phyloP scores from a whole-genome alignment of 2,113 vertebrate genomes.

The Hippocampus mohnikei region DNA sequence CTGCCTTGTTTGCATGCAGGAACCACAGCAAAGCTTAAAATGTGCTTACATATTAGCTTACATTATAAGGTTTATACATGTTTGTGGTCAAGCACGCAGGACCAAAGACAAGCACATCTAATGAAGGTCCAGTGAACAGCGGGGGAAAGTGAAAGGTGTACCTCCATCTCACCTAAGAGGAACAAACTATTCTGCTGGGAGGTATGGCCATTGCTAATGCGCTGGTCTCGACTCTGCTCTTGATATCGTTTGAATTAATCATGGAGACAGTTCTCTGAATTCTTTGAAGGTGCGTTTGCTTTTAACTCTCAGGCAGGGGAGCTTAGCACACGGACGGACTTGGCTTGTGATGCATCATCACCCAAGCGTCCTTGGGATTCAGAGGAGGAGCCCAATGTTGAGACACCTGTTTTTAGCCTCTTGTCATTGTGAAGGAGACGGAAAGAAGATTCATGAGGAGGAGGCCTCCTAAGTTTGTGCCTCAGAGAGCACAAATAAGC shows the following conservation, averaged over 20 bases:
- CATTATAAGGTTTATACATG: not conserved
- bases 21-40: conserved; percentile 26
- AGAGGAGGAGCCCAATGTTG: conserved; percentile 54
- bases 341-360: conserved; percentile 42
- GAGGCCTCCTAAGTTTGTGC: conserved; percentile 38
- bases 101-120: not conserved
- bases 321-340: conserved; percentile 15
- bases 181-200: conserved; percentile 11
- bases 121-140: conserved; percentile 30
- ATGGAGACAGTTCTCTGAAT: conserved; percentile 37
- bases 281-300: conserved; percentile 28
- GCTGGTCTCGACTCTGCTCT: conserved; percentile 19
- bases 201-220: conserved; percentile 25
- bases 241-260: conserved; percentile 38
- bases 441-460: not conserved
- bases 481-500: conserved; percentile 63
- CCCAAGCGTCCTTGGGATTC: conserved; percentile 35
- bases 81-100: not conserved
- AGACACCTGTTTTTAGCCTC: conserved; percentile 68
- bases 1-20: conserved; percentile 38
- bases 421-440: conserved; percentile 22
- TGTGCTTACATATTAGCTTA: not conserved
- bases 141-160: conserved; percentile 18
- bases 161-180: conserved; percentile 34
- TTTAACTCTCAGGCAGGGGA: conserved; percentile 12